phyloP scores from a whole-genome alignment of 2,888 invertebrate species.

The Drosophila quinaria region DNA sequence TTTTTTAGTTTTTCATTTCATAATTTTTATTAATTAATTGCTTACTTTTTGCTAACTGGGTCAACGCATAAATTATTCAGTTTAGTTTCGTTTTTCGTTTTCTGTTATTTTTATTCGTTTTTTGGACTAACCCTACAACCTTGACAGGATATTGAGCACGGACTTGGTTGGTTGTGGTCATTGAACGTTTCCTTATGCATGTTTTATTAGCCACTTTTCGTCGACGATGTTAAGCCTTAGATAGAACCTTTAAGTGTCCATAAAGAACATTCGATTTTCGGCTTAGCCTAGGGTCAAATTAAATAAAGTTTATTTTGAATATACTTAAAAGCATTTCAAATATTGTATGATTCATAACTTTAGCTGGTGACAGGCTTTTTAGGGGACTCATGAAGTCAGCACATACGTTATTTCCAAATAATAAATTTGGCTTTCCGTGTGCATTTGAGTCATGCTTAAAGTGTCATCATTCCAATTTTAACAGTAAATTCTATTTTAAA shows the following conservation, averaged over 20 bases:
- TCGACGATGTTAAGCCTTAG: not conserved
- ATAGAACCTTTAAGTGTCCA: slow-evolving; percentile 15
- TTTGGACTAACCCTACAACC: slow-evolving; percentile 42
- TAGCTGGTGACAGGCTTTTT: slow-evolving; percentile 5
- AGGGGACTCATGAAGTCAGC: not conserved
- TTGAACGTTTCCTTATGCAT: slow-evolving; percentile 17
- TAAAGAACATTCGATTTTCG: slow-evolving; percentile 11
- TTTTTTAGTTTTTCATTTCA: slow-evolving; percentile 43
- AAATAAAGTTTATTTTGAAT: slow-evolving; percentile 8
- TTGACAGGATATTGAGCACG: slow-evolving; percentile 11
- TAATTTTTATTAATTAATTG: slow-evolving; percentile 76
- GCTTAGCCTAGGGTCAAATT: not conserved
- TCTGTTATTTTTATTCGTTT: not conserved
- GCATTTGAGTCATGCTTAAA: slow-evolving; percentile 12
- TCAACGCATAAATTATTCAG: slow-evolving; percentile 63
- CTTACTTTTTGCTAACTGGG: slow-evolving; percentile 44
- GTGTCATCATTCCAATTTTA: slow-evolving; percentile 1
- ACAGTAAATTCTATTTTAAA: slow-evolving; percentile 1
- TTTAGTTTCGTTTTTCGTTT: slow-evolving; percentile 13
- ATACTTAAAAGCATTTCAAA: slow-evolving; percentile 6
- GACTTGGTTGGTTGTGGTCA: not conserved
- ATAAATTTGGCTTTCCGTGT: not conserved
- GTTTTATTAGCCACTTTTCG: slow-evolving; percentile 39
- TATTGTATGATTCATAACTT: slow-evolving; percentile 35
- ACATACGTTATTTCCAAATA: slow-evolving; percentile 10